Evolutionary conservation across 1,140 invertebrate species (phyloP).

Genomic region (Portunus trituberculatus): DNA sequence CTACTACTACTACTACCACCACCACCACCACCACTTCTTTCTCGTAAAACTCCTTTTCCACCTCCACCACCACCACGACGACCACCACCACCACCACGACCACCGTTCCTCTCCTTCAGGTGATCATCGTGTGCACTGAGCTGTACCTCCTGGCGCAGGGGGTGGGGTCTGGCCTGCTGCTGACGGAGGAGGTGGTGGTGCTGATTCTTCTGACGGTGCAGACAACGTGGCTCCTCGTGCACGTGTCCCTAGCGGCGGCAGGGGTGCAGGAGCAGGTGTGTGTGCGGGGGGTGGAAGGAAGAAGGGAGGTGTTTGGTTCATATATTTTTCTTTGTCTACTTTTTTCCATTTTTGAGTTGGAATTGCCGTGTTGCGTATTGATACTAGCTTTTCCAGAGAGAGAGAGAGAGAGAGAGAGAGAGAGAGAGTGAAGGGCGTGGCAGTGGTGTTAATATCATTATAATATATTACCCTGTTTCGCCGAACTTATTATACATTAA

Average conservation of each 20-base stretch:
- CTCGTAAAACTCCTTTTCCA: too few species aligned
- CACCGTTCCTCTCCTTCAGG: background rate
- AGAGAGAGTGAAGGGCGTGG: background rate
- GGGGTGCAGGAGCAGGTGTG: conserved; percentile 64
- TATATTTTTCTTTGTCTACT: too few species aligned
- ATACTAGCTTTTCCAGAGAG: too few species aligned
- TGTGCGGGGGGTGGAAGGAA: too few species aligned
- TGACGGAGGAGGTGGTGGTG: conserved; percentile 44
- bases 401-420: too few species aligned
- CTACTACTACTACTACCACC: too few species aligned
- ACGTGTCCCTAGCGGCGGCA: conserved; percentile 56
- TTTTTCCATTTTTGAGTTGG: too few species aligned
- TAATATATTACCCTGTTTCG: background rate
- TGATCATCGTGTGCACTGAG: conserved; percentile 68
- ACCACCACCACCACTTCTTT: too few species aligned
- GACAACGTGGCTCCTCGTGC: conserved; percentile 51
- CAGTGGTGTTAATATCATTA: background rate
- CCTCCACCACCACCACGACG: too few species aligned
- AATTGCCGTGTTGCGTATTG: too few species aligned
- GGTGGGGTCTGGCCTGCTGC: background rate
- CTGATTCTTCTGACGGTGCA: conserved; percentile 54
- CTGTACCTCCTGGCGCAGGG: conserved; percentile 65
- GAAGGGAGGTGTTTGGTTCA: too few species aligned
- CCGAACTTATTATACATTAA: background rate
- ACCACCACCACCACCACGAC: too few species aligned